A percentile compares a stretch with the other conserved stretches of the same genome.
These are phyloP conservation scores for Pseudolaguvia tuberculata DNA, from an alignment of 2,113 vertebrate genomes.

Conservation along the genomic window DNA sequence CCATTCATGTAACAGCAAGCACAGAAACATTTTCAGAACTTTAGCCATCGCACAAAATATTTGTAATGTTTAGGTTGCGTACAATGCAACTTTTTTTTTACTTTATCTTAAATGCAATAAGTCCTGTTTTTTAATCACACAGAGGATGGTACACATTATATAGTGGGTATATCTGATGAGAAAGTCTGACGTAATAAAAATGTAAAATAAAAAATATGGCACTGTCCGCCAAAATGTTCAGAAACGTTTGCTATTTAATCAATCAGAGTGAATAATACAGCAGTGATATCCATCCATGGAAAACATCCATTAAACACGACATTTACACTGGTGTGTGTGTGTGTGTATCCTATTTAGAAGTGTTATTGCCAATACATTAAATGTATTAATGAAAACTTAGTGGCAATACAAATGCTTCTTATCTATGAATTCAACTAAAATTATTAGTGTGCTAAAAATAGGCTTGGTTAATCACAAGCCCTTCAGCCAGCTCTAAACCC, in stretches of 20 bases:
- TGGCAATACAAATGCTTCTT: not conserved
- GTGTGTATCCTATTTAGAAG: not conserved
- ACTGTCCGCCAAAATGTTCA: too few relatives aligned
- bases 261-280: not conserved
- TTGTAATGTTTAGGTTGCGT: conserved; percentile 15
- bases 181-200: too few relatives aligned
- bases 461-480: too few relatives aligned
- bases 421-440: not conserved
- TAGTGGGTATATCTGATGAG: not conserved
- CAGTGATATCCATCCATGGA: not conserved
- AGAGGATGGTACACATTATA: not conserved
- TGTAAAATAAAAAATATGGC: too few relatives aligned
- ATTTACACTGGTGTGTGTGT: not conserved
- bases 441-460: not conserved
- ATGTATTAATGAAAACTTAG: not conserved
- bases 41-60: conserved; percentile 6
- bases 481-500: not conserved
- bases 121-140: not conserved
- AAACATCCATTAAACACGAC: not conserved
- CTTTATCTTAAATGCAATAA: conserved; percentile 23
- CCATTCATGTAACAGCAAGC: conserved; percentile 9
- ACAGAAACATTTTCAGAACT: not conserved
- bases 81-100: not conserved
- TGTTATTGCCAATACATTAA: not conserved
- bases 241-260: not conserved